Evolutionary conservation across 2,113 vertebrate genomes (phyloP).

Genomic region (Tympanuchus pallidicinctus): DNA sequence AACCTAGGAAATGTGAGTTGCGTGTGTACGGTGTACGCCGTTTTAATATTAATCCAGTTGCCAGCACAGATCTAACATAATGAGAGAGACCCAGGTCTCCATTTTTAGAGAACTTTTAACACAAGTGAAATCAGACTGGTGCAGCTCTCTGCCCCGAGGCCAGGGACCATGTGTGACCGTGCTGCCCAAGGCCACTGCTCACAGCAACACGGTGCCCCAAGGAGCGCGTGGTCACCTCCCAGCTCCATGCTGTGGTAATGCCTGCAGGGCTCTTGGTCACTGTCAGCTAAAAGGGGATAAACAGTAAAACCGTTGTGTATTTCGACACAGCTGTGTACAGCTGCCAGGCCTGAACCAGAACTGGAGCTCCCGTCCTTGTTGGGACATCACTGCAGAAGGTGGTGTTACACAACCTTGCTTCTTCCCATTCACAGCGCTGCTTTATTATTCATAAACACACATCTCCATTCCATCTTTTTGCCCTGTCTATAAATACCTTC

Average conservation of each 20-base stretch:
- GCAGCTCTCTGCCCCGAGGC: neutral
- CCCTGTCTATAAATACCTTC: neutral
- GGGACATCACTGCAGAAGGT: neutral
- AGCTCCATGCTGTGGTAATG: constrained; percentile 12
- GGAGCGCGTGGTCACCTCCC: neutral
- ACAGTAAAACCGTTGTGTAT: neutral
- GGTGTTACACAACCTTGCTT: neutral
- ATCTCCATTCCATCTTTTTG: neutral
- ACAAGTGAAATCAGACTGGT: neutral
- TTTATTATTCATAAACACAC: neutral
- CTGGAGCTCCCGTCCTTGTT: neutral
- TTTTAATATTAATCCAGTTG: constrained; percentile 38
- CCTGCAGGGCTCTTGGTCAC: constrained; percentile 29
- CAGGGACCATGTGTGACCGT: neutral
- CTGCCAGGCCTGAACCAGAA: neutral
- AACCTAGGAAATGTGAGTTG: constrained; percentile 43
- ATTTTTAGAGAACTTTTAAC: constrained; percentile 32
- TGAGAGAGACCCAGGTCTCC: neutral
- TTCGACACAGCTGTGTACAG: neutral
- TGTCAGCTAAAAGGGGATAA: constrained; percentile 5
- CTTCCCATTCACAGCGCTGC: neutral
- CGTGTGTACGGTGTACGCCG: neutral
- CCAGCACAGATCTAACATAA: constrained; percentile 44
- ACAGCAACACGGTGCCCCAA: neutral
- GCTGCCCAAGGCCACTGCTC: neutral